Percentiles rank a stretch among this genome's conserved stretches.
Conservation (phyloP, 2,113 vertebrate genomes). For the Calyptomena viridis region DNA sequence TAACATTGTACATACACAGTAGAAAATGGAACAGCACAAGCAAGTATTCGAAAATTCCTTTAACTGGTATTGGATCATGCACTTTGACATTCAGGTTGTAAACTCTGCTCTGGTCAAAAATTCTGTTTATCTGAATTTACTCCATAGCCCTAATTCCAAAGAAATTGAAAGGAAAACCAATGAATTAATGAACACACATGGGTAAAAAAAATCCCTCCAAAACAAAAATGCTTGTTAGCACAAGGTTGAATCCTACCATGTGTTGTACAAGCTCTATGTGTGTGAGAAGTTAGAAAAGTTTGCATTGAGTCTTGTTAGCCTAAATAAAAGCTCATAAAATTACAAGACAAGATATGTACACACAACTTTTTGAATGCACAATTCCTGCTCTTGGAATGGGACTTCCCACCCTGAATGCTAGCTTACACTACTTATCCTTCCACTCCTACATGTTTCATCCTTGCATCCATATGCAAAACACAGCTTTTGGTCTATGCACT, state of each 20-base stretch:
- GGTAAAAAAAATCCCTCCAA: not conserved
- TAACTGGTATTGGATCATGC: not conserved
- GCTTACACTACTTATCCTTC: not conserved
- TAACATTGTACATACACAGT: not conserved
- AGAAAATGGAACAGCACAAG: not conserved
- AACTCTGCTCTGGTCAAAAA: not conserved
- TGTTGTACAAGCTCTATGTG: not conserved
- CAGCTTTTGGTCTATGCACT: not conserved
- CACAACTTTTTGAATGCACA: not conserved
- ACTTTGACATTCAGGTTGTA: not conserved
- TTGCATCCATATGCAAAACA: not conserved
- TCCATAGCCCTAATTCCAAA: not conserved
- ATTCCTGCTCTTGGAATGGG: not conserved
- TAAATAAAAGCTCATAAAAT: not conserved
- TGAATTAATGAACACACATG: not conserved
- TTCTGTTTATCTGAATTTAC: not conserved
- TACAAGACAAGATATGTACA: not conserved
- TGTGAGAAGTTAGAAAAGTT: not conserved
- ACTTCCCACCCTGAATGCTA: not conserved
- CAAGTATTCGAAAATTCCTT: not conserved
- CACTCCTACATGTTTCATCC: not conserved
- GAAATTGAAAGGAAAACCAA: not conserved
- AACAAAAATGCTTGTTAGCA: not conserved
- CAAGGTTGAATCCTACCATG: not conserved
- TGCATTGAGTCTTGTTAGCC: not conserved